Conservation (phyloP, 2,797 vertebrate species). For the Paratrypauchen microcephalus region DNA sequence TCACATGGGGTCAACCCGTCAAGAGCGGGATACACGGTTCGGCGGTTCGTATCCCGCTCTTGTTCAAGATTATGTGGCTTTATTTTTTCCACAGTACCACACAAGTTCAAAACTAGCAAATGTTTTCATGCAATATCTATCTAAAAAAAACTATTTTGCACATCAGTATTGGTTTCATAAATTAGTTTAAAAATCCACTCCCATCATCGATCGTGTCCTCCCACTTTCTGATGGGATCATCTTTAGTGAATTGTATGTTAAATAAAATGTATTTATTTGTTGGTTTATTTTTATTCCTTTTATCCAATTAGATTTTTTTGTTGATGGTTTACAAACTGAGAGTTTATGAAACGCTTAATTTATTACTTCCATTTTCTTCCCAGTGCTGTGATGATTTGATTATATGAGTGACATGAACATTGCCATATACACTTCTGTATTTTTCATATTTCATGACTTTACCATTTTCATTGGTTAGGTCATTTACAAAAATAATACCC, state of each 20-base stretch:
- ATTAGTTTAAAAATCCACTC: no score
- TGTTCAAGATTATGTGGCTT: constrained; percentile 25
- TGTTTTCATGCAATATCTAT: not conserved
- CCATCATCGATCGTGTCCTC: no score
- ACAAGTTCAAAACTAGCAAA: not conserved
- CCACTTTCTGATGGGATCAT: no score
- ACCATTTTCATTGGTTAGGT: not conserved
- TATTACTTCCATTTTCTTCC: not conserved
- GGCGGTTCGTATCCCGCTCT: no score
- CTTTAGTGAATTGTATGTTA: no score
- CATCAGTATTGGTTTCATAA: no score
- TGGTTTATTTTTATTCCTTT: no score
- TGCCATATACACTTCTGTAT: not conserved
- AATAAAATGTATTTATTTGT: no score
- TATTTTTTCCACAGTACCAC: constrained; percentile 32
- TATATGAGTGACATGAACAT: not conserved
- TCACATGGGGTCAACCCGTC: no score
- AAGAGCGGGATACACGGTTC: no score
- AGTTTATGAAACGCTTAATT: not conserved
- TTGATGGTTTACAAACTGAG: not conserved
- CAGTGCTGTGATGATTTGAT: not conserved
- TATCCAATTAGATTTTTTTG: not conserved
- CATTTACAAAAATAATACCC: not conserved
- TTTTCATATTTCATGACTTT: not conserved
- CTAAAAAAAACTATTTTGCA: no score